These are phyloP conservation scores for Diorhabda carinulata DNA, from an alignment of 1,140 invertebrate genomes.

Conservation along the genomic window DNA sequence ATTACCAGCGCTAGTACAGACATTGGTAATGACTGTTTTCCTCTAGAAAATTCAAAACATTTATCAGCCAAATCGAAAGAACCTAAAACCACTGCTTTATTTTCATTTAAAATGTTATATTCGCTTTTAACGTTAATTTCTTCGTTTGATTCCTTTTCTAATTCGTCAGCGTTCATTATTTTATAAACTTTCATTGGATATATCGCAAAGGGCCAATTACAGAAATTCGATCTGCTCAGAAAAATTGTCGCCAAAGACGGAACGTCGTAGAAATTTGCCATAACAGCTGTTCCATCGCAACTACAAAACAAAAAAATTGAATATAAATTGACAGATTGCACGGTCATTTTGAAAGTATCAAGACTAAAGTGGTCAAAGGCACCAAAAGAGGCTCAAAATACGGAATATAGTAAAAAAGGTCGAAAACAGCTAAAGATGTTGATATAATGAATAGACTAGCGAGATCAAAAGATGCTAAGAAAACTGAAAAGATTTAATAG, in stretches of 20 bases:
- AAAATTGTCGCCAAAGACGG: constrained; percentile 49
- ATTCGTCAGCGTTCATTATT: constrained; percentile 46
- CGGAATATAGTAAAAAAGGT: too few relatives aligned
- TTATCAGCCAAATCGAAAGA: constrained; percentile 54
- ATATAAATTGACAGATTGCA: too few relatives aligned
- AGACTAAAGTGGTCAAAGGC: too few relatives aligned
- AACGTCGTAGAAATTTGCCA: constrained; percentile 52
- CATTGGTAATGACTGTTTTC: constrained; percentile 52
- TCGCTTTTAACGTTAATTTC: constrained; percentile 48
- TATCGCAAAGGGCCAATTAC: constrained; percentile 52
- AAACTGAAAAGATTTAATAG: too few relatives aligned
- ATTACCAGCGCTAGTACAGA: constrained; percentile 49
- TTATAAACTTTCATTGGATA: constrained; percentile 43
- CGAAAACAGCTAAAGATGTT: too few relatives aligned
- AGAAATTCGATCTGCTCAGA: constrained; percentile 49
- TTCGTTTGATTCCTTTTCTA: constrained; percentile 48
- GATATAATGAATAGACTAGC: too few relatives aligned
- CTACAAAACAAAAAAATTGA: constrained; percentile 13
- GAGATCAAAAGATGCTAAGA: too few relatives aligned
- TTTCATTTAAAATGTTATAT: constrained; percentile 52
- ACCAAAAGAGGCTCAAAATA: too few relatives aligned
- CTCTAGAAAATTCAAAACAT: constrained; percentile 53
- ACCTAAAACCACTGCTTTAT: constrained; percentile 53
- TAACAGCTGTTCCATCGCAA: constrained; percentile 46
- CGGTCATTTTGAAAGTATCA: too few relatives aligned